phyloP scores from a whole-genome alignment of 2,888 invertebrate species.

The Drosophila recens region DNA sequence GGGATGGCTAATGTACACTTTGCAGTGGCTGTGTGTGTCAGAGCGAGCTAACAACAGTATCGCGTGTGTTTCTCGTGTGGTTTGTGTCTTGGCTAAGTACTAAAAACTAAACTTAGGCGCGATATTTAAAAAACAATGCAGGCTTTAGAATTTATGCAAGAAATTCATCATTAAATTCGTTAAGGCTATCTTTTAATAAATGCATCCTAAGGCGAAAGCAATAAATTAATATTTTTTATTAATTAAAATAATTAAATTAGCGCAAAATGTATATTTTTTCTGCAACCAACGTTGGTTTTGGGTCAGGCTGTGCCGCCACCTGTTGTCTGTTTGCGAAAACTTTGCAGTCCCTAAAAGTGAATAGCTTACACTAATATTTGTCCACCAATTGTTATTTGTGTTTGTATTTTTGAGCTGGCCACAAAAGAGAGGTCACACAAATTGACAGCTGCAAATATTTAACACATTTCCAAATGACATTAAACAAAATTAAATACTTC shows the following conservation, averaged over 20 bases:
- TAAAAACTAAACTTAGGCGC: no score
- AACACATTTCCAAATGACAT: slow-evolving; percentile 56
- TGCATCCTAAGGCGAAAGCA: no score
- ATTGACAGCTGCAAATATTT: slow-evolving; percentile 68
- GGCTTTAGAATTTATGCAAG: neutral
- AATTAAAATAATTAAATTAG: no score
- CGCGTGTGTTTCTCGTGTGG: neutral
- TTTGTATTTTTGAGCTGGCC: slow-evolving; percentile 30
- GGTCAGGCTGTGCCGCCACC: no score
- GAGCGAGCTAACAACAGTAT: slow-evolving; percentile 11
- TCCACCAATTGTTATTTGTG: neutral
- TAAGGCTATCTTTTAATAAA: no score
- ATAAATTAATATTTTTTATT: no score
- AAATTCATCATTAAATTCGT: neutral
- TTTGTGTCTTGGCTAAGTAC: slow-evolving; percentile 25
- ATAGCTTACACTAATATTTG: slow-evolving; percentile 34
- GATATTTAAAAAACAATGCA: no score
- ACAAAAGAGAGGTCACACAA: slow-evolving; percentile 50
- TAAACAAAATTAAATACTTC: slow-evolving; percentile 37
- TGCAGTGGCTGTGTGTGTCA: neutral
- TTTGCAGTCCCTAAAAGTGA: slow-evolving; percentile 18
- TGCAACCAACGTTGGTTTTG: no score
- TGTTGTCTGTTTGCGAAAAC: no score
- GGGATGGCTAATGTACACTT: slow-evolving; percentile 13
- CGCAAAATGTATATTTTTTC: no score